Evolutionary conservation across 2,888 invertebrate species (phyloP).

Genomic region (Phyllotreta striolata): DNA sequence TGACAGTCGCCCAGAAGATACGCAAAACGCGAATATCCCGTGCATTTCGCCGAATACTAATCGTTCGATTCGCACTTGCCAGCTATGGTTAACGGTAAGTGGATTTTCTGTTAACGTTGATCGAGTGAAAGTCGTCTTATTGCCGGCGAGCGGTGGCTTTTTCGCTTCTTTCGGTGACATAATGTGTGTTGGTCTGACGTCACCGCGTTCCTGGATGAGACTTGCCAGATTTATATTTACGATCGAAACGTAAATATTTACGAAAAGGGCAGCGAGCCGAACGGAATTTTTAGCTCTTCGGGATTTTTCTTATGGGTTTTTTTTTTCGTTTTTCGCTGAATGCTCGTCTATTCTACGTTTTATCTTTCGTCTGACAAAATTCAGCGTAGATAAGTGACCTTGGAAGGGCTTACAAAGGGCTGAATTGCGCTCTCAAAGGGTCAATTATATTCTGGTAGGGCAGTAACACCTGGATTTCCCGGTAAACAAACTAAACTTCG

Average conservation of each 20-base stretch:
- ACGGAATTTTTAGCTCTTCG: background rate
- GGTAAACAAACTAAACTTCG: background rate
- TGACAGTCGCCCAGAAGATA: slow-evolving; percentile 1
- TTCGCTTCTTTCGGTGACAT: slow-evolving; percentile 7
- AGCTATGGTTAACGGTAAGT: slow-evolving; percentile 17
- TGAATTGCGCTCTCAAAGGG: background rate
- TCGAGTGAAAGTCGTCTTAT: slow-evolving; percentile 1
- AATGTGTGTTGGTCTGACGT: slow-evolving; percentile 2
- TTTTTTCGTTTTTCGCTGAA: no score
- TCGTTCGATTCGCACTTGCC: background rate
- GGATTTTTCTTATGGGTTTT: background rate
- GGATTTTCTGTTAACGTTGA: background rate
- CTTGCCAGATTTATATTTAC: background rate
- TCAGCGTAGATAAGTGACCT: slow-evolving; percentile 3
- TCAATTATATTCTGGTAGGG: slow-evolving; percentile 10
- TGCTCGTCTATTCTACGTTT: no score
- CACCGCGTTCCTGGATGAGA: slow-evolving; percentile 11
- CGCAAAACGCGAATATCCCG: background rate
- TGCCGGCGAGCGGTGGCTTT: background rate
- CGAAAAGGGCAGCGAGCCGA: background rate
- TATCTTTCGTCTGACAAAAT: background rate
- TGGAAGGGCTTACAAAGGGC: slow-evolving; percentile 2
- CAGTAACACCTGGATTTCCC: background rate
- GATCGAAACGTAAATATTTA: slow-evolving; percentile 11
- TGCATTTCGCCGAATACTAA: slow-evolving; percentile 6